Evolutionary conservation across 2,113 vertebrate species (phyloP).

Genomic region (Rhinoptilus africanus): DNA sequence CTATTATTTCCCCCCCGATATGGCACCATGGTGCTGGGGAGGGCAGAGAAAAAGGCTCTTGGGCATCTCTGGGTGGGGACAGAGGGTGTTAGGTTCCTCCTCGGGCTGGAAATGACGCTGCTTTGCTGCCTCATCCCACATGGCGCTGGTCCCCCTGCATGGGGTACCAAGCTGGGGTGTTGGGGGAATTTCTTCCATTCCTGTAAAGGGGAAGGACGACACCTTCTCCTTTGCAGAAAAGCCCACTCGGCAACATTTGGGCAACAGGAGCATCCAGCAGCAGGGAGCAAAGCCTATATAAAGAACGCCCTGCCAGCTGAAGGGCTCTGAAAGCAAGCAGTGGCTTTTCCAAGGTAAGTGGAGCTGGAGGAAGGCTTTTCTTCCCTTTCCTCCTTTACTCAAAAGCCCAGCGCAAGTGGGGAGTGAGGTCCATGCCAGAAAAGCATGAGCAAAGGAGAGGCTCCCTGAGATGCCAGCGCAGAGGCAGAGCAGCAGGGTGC

Average conservation of each 20-base stretch:
- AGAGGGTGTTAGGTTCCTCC: not conserved
- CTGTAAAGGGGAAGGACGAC: not conserved
- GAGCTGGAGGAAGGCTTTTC: not conserved
- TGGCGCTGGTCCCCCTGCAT: fast-evolving
- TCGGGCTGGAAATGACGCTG: fast-evolving
- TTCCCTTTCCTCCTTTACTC: not conserved
- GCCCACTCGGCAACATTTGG: not conserved
- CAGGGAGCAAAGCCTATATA: not conserved
- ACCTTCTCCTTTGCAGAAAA: not conserved
- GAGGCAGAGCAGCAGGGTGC: fast-evolving
- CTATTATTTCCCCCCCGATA: not conserved
- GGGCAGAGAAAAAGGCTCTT: not conserved
- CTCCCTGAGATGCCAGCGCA: not conserved
- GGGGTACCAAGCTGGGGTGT: fast-evolving
- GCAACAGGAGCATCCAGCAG: fast-evolving
- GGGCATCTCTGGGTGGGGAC: fast-evolving
- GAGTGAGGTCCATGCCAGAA: fast-evolving
- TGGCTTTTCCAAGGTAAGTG: not conserved
- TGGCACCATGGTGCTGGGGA: fast-evolving
- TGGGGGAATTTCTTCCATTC: not conserved
- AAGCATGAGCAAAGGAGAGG: not conserved
- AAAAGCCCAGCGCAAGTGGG: fast-evolving
- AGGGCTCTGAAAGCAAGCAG: not conserved
- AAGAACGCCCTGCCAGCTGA: not conserved
- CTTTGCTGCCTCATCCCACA: not conserved